Evolutionary conservation across 2,113 vertebrate species (phyloP).

Genomic region (Ardeotis arabs): DNA sequence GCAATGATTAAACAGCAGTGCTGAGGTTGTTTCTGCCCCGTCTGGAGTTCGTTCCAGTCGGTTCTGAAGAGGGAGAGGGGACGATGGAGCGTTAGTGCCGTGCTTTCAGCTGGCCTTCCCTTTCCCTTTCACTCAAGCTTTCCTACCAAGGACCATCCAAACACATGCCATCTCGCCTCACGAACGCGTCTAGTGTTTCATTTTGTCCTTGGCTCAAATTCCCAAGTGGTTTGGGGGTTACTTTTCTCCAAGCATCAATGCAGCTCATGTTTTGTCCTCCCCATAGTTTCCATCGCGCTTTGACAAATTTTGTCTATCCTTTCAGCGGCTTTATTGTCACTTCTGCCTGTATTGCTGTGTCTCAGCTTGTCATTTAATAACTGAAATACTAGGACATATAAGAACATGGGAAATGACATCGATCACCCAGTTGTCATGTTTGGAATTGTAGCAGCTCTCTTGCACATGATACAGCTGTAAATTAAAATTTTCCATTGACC

Average conservation of each 20-base stretch:
- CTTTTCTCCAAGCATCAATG: not conserved
- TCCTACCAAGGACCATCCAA: not conserved
- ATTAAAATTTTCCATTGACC: constrained; percentile 55
- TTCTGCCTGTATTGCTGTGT: constrained; percentile 13
- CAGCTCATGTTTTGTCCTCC: constrained; percentile 25
- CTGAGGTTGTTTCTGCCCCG: not conserved
- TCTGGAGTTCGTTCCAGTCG: not conserved
- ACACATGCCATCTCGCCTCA: not conserved
- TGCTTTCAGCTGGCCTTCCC: not conserved
- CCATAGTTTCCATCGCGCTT: constrained; percentile 26
- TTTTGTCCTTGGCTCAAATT: constrained; percentile 33
- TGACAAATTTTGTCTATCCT: constrained; percentile 25
- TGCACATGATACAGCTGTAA: constrained; percentile 48
- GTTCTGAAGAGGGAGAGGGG: not conserved
- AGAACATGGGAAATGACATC: constrained; percentile 37
- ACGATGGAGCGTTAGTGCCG: not conserved
- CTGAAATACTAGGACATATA: constrained; percentile 17
- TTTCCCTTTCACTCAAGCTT: not conserved
- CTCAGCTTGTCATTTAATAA: constrained; percentile 52
- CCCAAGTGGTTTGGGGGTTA: not conserved
- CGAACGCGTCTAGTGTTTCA: constrained; percentile 29
- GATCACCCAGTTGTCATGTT: constrained; percentile 47
- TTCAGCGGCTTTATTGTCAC: constrained; percentile 31
- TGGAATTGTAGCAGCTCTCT: constrained; percentile 42
- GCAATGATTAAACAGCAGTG: not conserved